Base-by-base conservation (phyloP, 1,140 invertebrate species). In the Lutraria rhynchaena region DNA sequence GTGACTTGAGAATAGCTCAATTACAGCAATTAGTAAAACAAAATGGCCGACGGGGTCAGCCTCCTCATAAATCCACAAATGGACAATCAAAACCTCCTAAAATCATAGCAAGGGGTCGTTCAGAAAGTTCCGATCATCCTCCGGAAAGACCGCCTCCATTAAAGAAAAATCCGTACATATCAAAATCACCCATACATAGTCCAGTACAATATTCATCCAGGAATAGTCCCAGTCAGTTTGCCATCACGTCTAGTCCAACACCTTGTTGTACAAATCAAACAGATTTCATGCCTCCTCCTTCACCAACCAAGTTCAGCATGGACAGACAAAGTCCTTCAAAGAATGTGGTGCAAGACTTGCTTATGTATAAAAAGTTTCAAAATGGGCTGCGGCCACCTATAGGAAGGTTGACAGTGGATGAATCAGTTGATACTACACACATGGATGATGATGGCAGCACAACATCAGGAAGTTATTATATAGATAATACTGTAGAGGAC, bases 281-380 rank as follows among this genome's bases (percentile, higher is more conserved):
- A n/a, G 44, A 63, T n/a, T 80, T 69, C 41, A 41, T 60, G 35
- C 11, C 33, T 3, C 17, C 51, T 1, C 55, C 55, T 33, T 69
- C 76, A 60, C 75, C 75, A 24, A 69, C 63, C 69, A 55, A 70
- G 22, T 33, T 44, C 33, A 49, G 19, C 24, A 4, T 49, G 53
- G 53, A 69, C 44, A 55, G 63, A 70, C 65, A 69, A 49, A 70
- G 76, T 70, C 63, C 76, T 44, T 80, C 76, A 22, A 80, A 67
- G 37, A 69, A 29, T 80, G 65, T 70, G 31, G 63, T 80, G 51
- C 76, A 80, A 49, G 76, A 80, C 37, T 80, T 80, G 60, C 46
- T 80, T 4, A 80, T 80, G 76, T 80, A 80, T 70, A 80, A 80
- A 80, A 80, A 80, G 37, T 80, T 80, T 60, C 76, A 80, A 60